phyloP scores from a whole-genome alignment of 2,797 vertebrate genomes.

The Vireo griseus region DNA sequence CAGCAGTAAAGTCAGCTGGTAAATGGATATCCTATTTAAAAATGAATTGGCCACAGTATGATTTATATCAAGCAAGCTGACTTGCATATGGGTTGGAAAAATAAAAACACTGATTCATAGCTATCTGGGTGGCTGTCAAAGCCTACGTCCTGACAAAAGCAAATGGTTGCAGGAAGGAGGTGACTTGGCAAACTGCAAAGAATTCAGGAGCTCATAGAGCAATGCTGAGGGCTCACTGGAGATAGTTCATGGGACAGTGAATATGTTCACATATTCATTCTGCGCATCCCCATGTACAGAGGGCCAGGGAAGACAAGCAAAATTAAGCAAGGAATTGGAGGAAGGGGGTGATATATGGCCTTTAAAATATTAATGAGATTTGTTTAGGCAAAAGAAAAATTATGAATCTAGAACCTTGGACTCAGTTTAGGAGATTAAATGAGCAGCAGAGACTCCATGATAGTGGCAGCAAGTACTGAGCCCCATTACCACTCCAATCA shows the following conservation, averaged over 20 bases:
- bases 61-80: conserved; percentile 74
- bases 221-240: not conserved
- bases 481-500: not conserved
- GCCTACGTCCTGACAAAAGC: conserved; percentile 32
- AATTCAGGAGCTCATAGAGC: not conserved
- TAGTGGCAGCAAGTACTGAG: not conserved
- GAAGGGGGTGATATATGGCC: not conserved
- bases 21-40: conserved; percentile 72
- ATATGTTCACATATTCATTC: not conserved
- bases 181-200: conserved; percentile 2
- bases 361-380: not conserved
- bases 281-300: not conserved
- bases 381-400: not conserved
- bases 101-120: conserved; percentile 73
- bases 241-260: not conserved
- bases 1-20: conserved; percentile 61
- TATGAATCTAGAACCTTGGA: not conserved
- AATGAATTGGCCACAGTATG: conserved; percentile 50
- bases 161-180: conserved; percentile 16
- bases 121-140: conserved; percentile 59
- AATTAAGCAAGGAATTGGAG: not conserved
- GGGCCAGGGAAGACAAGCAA: not conserved
- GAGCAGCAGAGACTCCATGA: not conserved
- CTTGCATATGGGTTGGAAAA: conserved; percentile 71
- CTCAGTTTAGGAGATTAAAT: not conserved